Evolutionary conservation across 2,888 invertebrate genomes (phyloP).

Genomic region (Lacanobia wlatinum): DNA sequence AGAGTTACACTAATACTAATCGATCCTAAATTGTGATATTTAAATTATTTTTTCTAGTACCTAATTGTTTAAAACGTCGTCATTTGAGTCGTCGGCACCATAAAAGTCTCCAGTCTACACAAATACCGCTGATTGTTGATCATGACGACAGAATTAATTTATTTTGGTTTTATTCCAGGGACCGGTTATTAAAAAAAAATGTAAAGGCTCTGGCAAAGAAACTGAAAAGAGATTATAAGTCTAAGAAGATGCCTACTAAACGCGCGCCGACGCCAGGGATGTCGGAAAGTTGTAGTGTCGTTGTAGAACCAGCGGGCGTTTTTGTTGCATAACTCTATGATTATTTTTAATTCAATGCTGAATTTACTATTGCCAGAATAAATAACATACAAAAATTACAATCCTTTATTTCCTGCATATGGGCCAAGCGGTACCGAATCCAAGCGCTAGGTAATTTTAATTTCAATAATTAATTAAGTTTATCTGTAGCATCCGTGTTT

Average conservation of each 20-base stretch:
- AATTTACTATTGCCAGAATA: not conserved
- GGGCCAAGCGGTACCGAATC: not conserved
- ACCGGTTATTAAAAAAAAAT: slow-evolving; percentile 74
- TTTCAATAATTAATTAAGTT: not conserved
- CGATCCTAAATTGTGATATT: too few species aligned
- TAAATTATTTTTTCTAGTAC: too few species aligned
- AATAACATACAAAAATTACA: not conserved
- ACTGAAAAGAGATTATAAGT: slow-evolving; percentile 72
- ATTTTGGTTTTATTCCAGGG: slow-evolving; percentile 73
- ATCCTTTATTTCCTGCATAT: slow-evolving; percentile 1
- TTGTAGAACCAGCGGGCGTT: slow-evolving; percentile 80
- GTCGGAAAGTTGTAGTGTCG: slow-evolving; percentile 79
- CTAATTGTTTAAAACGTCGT: too few species aligned
- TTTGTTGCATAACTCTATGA: slow-evolving; percentile 72
- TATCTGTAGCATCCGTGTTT: too few species aligned
- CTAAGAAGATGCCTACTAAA: slow-evolving; percentile 65
- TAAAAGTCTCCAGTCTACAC: not conserved
- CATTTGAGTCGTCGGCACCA: too few species aligned
- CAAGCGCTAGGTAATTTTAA: not conserved
- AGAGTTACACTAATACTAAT: too few species aligned
- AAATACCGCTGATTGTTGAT: not conserved
- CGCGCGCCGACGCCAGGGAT: slow-evolving; percentile 56
- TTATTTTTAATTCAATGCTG: not conserved
- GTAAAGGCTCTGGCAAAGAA: slow-evolving; percentile 77
- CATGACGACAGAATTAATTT: not conserved